Conservation (phyloP, 2,113 vertebrate species). For the Spea bombifrons region DNA sequence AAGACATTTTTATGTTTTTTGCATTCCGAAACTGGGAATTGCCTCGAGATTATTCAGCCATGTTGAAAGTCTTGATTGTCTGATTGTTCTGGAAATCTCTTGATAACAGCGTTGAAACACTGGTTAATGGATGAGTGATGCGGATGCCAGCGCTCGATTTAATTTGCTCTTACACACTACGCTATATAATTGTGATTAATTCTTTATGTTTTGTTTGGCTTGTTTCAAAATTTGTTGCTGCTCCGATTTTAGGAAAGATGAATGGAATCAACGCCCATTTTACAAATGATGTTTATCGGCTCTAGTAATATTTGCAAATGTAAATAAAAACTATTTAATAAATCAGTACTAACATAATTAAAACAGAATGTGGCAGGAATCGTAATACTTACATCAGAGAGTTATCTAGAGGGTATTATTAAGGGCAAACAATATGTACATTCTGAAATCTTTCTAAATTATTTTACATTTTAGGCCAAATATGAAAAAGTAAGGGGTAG, state of each 20-base stretch:
- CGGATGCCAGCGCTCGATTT: not conserved
- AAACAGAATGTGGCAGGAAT: no score
- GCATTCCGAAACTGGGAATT: no score
- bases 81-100: slow-evolving; percentile 29
- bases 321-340: no score
- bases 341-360: no score
- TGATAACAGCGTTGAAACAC: slow-evolving; percentile 9
- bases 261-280: not conserved
- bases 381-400: no score
- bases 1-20: no score
- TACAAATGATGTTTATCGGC: not conserved
- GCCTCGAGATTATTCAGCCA: slow-evolving; percentile 2
- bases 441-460: no score
- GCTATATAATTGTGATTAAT: not conserved
- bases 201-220: not conserved
- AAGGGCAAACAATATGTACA: no score
- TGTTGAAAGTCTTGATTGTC: slow-evolving; percentile 19
- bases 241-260: not conserved
- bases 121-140: slow-evolving; percentile 8
- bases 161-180: not conserved
- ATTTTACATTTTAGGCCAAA: no score
- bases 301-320: no score
- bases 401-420: no score
- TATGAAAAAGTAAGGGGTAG: no score
- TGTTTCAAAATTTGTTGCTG: not conserved